phyloP scores from a whole-genome alignment of 2,888 invertebrate species.

The Notodonta dromedarius region DNA sequence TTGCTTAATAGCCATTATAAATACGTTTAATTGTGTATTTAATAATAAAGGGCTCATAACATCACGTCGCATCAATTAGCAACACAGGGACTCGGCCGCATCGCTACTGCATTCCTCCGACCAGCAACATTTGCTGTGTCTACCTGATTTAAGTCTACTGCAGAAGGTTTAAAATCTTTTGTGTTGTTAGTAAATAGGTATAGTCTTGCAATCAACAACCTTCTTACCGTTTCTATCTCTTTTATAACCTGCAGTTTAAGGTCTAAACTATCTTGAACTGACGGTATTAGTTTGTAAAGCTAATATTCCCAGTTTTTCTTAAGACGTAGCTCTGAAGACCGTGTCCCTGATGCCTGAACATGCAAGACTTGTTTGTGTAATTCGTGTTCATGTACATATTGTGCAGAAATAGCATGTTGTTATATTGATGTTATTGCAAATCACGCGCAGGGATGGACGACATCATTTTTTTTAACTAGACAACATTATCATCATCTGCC shows the following conservation, averaged over 20 bases:
- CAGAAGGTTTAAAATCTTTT: neutral
- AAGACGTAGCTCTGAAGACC: neutral
- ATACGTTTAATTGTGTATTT: neutral
- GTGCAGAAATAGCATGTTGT: neutral
- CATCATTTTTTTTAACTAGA: no score
- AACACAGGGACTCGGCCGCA: neutral
- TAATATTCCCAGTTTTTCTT: neutral
- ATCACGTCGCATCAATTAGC: constrained; percentile 2
- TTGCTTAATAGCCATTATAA: neutral
- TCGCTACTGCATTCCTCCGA: constrained; percentile 1
- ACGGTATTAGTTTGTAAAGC: neutral
- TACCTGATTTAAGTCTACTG: neutral
- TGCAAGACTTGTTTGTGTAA: neutral
- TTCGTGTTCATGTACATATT: neutral
- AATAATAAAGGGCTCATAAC: neutral
- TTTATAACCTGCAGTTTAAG: neutral
- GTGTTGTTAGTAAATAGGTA: neutral
- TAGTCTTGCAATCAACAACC: neutral
- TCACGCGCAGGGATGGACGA: no score
- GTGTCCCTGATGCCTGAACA: neutral
- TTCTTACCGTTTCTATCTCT: neutral
- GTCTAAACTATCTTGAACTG: neutral
- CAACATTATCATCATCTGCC: no score
- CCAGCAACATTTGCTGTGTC: neutral
- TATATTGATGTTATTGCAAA: neutral